Percentiles rank a stretch among this genome's conserved stretches.
Evolutionary conservation across 30 jellyfish, hydroid and myxozoan genomes (phyloP).

Genomic region (Aurelia sp.): DNA sequence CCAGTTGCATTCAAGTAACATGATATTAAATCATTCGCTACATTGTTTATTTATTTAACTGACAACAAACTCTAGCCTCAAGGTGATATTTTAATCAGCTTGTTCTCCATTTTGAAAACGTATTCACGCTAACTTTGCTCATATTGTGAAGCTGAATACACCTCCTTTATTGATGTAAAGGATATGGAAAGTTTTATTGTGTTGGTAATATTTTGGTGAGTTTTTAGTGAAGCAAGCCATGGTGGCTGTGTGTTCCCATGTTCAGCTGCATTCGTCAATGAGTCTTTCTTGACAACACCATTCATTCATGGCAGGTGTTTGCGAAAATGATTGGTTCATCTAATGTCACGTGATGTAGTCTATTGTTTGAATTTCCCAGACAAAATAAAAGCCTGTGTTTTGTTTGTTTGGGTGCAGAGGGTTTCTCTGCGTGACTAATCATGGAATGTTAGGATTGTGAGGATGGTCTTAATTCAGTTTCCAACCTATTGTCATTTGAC

Average conservation of each 20-base stretch:
- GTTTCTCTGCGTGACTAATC: conserved; percentile 26
- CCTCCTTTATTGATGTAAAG: not conserved
- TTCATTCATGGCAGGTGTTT: conserved; percentile 58
- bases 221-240: conserved; percentile 2
- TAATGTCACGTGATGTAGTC: conserved; percentile 26
- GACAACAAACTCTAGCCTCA: too few species aligned
- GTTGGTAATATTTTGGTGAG: not conserved
- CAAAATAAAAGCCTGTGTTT: not conserved
- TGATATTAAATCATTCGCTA: too few species aligned
- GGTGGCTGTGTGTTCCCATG: conserved; percentile 30
- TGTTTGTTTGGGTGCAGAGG: not conserved
- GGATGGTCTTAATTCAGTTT: too few species aligned
- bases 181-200: not conserved
- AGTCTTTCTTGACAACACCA: conserved; percentile 12
- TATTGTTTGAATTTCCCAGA: not conserved
- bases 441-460: conserved; percentile 30
- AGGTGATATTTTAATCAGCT: too few species aligned
- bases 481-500: too few species aligned
- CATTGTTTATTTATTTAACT: too few species aligned
- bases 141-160: too few species aligned
- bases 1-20: too few species aligned
- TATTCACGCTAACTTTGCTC: too few species aligned
- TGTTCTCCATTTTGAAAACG: too few species aligned
- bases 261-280: conserved; percentile 10
- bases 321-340: conserved; percentile 15